Base-by-base conservation (phyloP, 2,888 invertebrate species). In the Neuroscelio doddi region DNA sequence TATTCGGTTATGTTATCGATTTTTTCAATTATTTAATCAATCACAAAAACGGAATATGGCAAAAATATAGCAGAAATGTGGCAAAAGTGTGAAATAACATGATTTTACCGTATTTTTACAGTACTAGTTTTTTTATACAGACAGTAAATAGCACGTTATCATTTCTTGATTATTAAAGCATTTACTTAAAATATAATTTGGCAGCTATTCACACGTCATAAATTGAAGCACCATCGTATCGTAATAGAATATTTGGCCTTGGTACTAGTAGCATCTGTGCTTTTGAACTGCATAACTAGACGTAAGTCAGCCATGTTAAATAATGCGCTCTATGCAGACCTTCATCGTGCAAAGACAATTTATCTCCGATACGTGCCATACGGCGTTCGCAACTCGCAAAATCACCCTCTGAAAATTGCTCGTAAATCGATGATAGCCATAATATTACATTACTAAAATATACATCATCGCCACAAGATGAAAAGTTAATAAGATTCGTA, bases 171-270 rank as follows among this genome's bases (percentile, higher is more conserved):
- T n/a, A n/a, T n/a, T n/a, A n/a, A n/a, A n/a, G n/a, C n/a, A n/a
- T n/a, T n/a, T n/a, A n/a, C n/a, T n/a, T n/a, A n/a, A n/a, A n/a
- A n/a, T n/a, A n/a, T n/a, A n/a, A n/a, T n/a, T n/a, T 64, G 73
- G 73, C 72, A 77, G 73, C 72, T 69, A 72, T 76, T 76, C 74
- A 68, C 75, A 71, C 77, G 68, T 72, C 63, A 67, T 68, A 68
- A 69, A 74, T 73, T 69, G 72, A 63, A 70, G 50, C 64, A n/a
- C 46, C 64, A 53, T 61, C 46, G 53, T 46, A 27, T 36, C 59
- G 70, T 65, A 76, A 79, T 77, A 73, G 76, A 78, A 78, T 78
- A 76, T 78, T 77, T 72, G 68, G 64, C 49, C 64, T 58, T 58
- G 67, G 58, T 52, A 46, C 45, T 44, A 45, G 36, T 38, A 57